Conservation (phyloP, 2,888 invertebrate species). For the Macaria notata region DNA sequence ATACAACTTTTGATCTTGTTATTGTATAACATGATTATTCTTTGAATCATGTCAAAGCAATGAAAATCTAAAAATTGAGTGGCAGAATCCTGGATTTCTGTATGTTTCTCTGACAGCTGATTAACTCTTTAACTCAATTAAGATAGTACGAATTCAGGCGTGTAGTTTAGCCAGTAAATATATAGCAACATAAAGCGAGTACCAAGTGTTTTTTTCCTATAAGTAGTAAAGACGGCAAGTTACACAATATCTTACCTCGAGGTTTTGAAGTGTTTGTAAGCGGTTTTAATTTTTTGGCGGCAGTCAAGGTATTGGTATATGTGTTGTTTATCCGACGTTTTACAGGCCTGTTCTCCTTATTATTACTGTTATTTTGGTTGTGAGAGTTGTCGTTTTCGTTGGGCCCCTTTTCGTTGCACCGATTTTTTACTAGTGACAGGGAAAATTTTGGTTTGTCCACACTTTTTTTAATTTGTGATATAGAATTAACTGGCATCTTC, state of each 20-base stretch:
- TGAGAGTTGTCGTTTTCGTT: slow-evolving; percentile 50
- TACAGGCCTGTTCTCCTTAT: slow-evolving; percentile 71
- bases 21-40: too few species aligned
- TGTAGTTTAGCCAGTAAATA: too few species aligned
- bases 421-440: slow-evolving; percentile 69
- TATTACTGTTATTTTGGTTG: slow-evolving; percentile 45
- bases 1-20: too few species aligned
- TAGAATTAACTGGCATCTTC: slow-evolving; percentile 81
- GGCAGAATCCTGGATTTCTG: too few species aligned
- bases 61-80: too few species aligned
- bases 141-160: too few species aligned
- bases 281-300: slow-evolving; percentile 71
- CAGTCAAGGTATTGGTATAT: slow-evolving; percentile 66
- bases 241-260: slow-evolving; percentile 58
- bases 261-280: slow-evolving; percentile 54
- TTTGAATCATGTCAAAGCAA: too few species aligned
- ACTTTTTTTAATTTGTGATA: slow-evolving; percentile 70
- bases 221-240: slow-evolving; percentile 8
- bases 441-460: slow-evolving; percentile 70
- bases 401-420: slow-evolving; percentile 61
- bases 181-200: too few species aligned
- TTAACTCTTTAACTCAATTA: too few species aligned
- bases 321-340: slow-evolving; percentile 65
- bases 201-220: too few species aligned
- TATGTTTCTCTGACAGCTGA: too few species aligned